Base-by-base conservation (phyloP, 2,113 vertebrate species). In the Bos indicus region DNA sequence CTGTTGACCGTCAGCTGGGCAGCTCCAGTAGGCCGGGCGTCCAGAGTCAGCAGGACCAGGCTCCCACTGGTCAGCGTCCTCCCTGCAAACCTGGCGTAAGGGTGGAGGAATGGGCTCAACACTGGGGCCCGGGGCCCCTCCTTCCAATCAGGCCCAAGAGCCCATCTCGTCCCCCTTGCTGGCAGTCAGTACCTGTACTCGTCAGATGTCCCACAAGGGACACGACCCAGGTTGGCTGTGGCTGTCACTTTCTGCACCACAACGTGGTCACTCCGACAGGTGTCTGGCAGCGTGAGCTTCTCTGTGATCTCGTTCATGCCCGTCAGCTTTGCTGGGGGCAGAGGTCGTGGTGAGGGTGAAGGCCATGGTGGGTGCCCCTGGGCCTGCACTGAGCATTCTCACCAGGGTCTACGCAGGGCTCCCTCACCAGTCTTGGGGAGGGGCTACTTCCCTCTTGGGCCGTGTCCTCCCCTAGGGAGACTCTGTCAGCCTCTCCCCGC, bases 301-400 rank as follows among this genome's bases (percentile, higher is more conserved):
- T 99, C 99, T 0, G 99, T 99, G 98, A 99, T 99, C 98, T 99
- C 99, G 0, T 99, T 99, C 99, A 99, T 99, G 33, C 99, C 99
- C 6, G 99, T 99, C 97, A 99, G 99, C 98, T 99, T 99, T 97
- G 99, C 99, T 99, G 95, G 71, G 97, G 54, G 51, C 7, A 92
- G 3, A 8, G 46, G 11, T 83, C 33, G 57, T 43, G 14, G 30
- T 90, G 62, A 95, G 56, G 81, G 30, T 30, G 11, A n/a, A 81
- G 54, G 60, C 16, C 2, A 0, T 3, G 5, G 7, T 4, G 80
- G 62, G 57, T 21, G 26, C 33, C n/a, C 28, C 46, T 48, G 52
- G 6, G 28, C 33, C 62, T 87, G 40, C 56, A 14, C 36, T 2
- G 23, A 46, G 64, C 28, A 33, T 16, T 23, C 56, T 83, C 52